These are phyloP conservation scores for Prinia subflava DNA, from an alignment of 2,113 vertebrate genomes.

Conservation along the genomic window DNA sequence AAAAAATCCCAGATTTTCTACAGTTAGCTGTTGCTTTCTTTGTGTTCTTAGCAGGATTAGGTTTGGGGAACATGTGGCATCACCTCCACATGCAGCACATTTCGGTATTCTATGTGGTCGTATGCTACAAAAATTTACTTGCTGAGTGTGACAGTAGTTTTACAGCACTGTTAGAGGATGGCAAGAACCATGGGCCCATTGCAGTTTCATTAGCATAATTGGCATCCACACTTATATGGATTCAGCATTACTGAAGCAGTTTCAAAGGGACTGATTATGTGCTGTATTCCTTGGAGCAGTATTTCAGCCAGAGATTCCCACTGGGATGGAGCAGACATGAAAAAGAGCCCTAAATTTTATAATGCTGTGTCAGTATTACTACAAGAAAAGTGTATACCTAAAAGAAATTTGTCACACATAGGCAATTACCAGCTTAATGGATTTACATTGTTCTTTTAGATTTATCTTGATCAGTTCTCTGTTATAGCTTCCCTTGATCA, in stretches of 20 bases:
- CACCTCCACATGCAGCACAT: background rate
- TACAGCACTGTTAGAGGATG: background rate
- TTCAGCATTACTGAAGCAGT: conserved; percentile 34
- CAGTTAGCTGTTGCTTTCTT: background rate
- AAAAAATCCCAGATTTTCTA: background rate
- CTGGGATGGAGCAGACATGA: conserved; percentile 34
- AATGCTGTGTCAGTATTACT: conserved; percentile 34
- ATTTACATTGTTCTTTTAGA: conserved; percentile 18
- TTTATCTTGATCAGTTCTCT: background rate
- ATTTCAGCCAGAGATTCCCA: conserved; percentile 21
- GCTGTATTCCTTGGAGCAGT: conserved; percentile 40
- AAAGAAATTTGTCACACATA: background rate
- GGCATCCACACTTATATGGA: background rate
- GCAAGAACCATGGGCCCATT: background rate
- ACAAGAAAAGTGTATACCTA: background rate
- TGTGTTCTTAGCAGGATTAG: background rate
- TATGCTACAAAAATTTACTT: background rate
- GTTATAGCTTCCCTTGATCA: background rate
- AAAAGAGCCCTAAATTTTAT: conserved; percentile 48
- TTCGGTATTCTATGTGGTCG: background rate
- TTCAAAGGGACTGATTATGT: conserved; percentile 61
- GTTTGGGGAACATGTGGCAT: background rate
- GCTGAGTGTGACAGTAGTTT: conserved; percentile 13
- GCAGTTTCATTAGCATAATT: conserved; percentile 53
- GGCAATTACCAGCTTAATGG: conserved; percentile 26